Percentiles rank a stretch among this genome's conserved stretches.
These are phyloP conservation scores for Origma solitaria DNA, from an alignment of 2,113 vertebrate species.

Conservation along the genomic window DNA sequence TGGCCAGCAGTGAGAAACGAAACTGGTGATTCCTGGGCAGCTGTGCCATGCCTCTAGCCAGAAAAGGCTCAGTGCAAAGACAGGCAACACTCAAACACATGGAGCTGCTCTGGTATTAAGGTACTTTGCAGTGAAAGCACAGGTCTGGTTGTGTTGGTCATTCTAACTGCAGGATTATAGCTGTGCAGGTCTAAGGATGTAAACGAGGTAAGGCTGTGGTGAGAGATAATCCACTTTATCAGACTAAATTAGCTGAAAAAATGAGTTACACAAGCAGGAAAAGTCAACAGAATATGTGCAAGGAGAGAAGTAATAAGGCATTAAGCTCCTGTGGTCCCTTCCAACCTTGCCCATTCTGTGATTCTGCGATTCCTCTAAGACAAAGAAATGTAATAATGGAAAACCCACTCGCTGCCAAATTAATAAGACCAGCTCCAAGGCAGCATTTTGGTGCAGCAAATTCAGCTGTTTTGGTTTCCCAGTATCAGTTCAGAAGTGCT, in stretches of 20 bases:
- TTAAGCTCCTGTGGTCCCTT: not conserved
- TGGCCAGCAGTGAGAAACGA: not conserved
- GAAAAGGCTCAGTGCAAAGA: not conserved
- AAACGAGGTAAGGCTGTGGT: not conserved
- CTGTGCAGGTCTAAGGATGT: not conserved
- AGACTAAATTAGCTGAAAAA: not conserved
- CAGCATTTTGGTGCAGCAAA: not conserved
- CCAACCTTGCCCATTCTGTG: not conserved
- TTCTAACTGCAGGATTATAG: not conserved
- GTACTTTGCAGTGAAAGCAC: not conserved
- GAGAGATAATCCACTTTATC: not conserved
- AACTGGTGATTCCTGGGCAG: not conserved
- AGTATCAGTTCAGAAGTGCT: not conserved
- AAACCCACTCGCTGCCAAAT: not conserved
- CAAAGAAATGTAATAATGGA: not conserved
- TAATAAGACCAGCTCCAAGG: not conserved
- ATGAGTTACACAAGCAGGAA: not conserved
- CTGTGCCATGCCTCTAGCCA: not conserved
- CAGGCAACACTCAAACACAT: not conserved
- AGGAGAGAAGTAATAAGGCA: not conserved
- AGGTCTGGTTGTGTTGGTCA: accelerated
- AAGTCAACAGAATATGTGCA: not conserved
- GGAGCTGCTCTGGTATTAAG: not conserved
- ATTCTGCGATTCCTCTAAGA: not conserved
- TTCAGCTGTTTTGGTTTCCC: not conserved